These are phyloP conservation scores for Oryzias melastigma DNA, from an alignment of 2,113 vertebrate species.

Conservation along the genomic window DNA sequence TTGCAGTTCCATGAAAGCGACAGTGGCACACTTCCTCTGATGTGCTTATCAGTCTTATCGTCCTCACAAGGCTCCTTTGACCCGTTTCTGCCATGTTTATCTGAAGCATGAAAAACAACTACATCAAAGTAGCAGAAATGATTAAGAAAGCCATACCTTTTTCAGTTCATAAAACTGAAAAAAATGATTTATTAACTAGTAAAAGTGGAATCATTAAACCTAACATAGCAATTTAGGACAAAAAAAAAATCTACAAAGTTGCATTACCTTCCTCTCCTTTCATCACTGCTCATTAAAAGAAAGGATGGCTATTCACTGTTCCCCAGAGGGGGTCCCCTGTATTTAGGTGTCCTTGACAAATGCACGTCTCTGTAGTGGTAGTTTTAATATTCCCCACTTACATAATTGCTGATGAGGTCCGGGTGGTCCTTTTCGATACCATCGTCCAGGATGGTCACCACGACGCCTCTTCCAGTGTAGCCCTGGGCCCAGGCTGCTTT, in stretches of 20 bases:
- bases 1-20: no score
- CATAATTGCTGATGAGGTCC: constrained; percentile 92
- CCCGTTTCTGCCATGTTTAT: no score
- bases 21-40: no score
- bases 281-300: background rate
- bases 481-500: constrained; percentile 92
- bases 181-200: no score
- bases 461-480: constrained; percentile 89
- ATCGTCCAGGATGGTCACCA: constrained; percentile 96
- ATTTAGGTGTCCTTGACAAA: background rate
- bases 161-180: no score
- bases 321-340: background rate
- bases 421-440: constrained; percentile 98
- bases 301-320: background rate
- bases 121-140: no score
- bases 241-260: background rate
- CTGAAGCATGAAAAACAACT: no score
- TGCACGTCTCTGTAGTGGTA: background rate
- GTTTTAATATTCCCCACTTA: constrained; percentile 68
- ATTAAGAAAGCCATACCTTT: no score
- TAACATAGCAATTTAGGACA: background rate
- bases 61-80: no score
- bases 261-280: background rate
- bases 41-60: no score
- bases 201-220: background rate